Evolutionary conservation across 23 tunicate genomes (phyloP).

Genomic region (Clavelina lepadiformis): DNA sequence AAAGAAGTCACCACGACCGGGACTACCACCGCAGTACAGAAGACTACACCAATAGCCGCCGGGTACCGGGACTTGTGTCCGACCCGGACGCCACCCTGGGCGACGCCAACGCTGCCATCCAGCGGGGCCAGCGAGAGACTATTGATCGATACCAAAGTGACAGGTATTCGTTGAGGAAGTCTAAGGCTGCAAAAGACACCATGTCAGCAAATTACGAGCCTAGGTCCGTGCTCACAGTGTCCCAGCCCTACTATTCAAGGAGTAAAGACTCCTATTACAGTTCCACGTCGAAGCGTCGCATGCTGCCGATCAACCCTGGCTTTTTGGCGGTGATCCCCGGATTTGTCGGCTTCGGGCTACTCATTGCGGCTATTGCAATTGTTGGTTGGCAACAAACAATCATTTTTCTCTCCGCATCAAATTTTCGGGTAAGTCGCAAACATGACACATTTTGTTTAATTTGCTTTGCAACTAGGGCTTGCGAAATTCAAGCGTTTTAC

Average conservation of each 20-base stretch:
- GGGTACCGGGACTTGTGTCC: conserved; percentile 54
- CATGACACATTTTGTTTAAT: no score
- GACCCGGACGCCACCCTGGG: conserved; percentile 30
- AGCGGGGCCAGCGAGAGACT: conserved; percentile 31
- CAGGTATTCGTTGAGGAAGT: not conserved
- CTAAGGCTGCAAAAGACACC: conserved; percentile 18
- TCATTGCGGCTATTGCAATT: conserved; percentile 8
- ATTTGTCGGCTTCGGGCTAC: conserved; percentile 2
- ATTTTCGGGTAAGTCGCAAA: no score
- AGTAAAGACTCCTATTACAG: not conserved
- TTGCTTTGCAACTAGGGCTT: no score
- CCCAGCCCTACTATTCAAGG: conserved; percentile 13
- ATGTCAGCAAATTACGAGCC: conserved; percentile 13
- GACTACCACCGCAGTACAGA: conserved; percentile 25
- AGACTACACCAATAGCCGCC: conserved; percentile 5
- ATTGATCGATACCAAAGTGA: conserved; percentile 9
- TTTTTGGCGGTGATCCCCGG: conserved; percentile 19
- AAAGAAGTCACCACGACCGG: conserved; percentile 14
- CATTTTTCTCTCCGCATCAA: no score
- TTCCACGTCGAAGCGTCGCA: not conserved
- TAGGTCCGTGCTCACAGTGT: conserved; percentile 6
- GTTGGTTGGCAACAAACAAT: conserved; percentile 9
- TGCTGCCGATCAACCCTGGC: conserved; percentile 11
- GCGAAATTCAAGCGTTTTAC: no score
- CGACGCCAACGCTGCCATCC: conserved; percentile 19